Percentiles rank a stretch among this genome's conserved stretches.
These are phyloP conservation scores for Brassicogethes aeneus DNA, from an alignment of 2,888 invertebrate genomes.

Conservation along the genomic window DNA sequence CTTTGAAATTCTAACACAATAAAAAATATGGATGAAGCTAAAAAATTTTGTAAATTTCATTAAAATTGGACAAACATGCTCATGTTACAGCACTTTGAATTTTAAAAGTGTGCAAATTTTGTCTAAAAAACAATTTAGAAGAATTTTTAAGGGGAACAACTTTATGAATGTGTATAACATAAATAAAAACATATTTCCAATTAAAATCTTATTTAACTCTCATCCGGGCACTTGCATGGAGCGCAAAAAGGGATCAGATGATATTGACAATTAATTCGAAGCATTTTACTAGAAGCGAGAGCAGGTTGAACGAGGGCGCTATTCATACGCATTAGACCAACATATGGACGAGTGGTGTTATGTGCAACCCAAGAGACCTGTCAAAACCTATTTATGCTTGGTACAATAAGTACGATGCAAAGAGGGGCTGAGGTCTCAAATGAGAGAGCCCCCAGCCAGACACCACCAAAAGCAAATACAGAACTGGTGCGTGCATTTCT, in stretches of 20 bases:
- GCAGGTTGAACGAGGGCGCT: constrained; percentile 19
- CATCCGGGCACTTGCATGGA: no score
- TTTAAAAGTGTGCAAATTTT: no score
- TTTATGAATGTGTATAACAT: no score
- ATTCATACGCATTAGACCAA: constrained; percentile 25
- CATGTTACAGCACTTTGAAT: no score
- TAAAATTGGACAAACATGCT: no score
- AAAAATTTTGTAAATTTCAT: no score
- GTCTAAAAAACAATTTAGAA: no score
- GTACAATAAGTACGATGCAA: constrained; percentile 32
- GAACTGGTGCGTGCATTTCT: background rate
- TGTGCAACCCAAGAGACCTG: constrained; percentile 39
- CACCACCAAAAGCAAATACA: background rate
- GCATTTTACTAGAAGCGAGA: constrained; percentile 3
- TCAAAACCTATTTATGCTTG: constrained; percentile 39
- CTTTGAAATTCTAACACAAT: no score
- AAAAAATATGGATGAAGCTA: no score
- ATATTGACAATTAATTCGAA: constrained; percentile 8
- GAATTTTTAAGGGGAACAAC: no score
- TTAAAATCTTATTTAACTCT: no score
- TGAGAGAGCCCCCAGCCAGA: background rate
- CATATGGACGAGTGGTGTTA: constrained; percentile 45
- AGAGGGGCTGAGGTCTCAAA: background rate
- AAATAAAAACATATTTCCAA: no score
- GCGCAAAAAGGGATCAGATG: background rate